A percentile compares a stretch with the other conserved stretches of the same genome.
These are phyloP conservation scores for Teleogryllus oceanicus DNA, from an alignment of 2,888 invertebrate genomes.

Conservation along the genomic window DNA sequence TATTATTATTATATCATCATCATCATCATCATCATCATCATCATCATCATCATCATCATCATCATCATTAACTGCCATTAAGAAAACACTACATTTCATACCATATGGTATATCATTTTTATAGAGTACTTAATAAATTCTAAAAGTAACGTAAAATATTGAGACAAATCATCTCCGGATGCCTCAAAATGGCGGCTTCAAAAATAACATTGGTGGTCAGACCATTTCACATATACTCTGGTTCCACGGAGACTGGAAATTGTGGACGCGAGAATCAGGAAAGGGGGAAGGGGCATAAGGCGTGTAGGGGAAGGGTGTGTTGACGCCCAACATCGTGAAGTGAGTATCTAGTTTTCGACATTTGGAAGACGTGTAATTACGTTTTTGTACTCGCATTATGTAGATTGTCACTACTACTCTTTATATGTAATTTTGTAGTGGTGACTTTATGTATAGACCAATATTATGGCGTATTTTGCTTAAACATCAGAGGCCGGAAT, in stretches of 20 bases:
- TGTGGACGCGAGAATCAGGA: neutral
- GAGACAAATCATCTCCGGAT: no score
- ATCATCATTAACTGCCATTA: no score
- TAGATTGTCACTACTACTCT: neutral
- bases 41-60: no score
- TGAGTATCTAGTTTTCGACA: neutral
- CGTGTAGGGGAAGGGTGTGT: neutral
- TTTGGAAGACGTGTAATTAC: neutral
- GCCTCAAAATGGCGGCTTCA: no score
- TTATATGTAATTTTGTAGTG: neutral
- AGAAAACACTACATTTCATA: no score
- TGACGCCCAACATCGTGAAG: neutral
- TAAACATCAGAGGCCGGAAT: constrained; percentile 4
- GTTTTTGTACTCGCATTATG: neutral
- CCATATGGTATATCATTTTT: no score
- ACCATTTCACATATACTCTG: no score
- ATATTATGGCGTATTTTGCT: neutral
- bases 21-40: no score
- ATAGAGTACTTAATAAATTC: no score
- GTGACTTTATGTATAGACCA: neutral
- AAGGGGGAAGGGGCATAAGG: neutral
- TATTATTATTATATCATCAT: no score
- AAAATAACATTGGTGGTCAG: no score
- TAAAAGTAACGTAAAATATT: no score
- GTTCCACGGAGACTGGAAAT: neutral